These are phyloP conservation scores for Apodemia duryi DNA, from an alignment of 2,888 invertebrate genomes.

Conservation along the genomic window DNA sequence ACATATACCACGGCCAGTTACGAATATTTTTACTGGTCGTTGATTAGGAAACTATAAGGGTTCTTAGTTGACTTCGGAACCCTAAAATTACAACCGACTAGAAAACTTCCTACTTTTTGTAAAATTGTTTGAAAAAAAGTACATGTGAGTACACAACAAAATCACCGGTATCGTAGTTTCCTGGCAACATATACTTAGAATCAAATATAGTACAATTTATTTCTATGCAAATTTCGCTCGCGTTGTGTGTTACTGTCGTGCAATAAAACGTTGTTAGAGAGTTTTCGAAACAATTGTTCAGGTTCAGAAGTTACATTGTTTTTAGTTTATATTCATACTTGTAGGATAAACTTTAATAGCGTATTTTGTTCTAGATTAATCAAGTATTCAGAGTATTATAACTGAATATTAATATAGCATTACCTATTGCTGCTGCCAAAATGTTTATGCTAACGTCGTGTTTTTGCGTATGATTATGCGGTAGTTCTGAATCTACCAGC, in stretches of 20 bases:
- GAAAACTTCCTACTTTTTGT: no score
- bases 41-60: no score
- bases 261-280: conserved; percentile 37
- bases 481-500: no score
- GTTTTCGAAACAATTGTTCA: conserved; percentile 52
- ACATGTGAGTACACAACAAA: not conserved
- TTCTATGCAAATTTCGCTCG: conserved; percentile 58
- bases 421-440: no score
- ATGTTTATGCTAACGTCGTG: no score
- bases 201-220: conserved; percentile 25
- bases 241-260: conserved; percentile 47
- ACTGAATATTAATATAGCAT: no score
- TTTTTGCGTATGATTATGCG: no score
- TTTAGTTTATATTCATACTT: conserved; percentile 30
- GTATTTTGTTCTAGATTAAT: conserved; percentile 18
- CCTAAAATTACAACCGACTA: no score
- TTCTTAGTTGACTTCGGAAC: no score
- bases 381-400: not conserved
- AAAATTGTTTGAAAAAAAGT: not conserved
- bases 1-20: no score
- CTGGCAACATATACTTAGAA: not conserved
- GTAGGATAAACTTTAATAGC: conserved; percentile 18
- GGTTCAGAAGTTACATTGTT: conserved; percentile 51
- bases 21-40: no score
- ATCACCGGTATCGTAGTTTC: not conserved